Conservation (phyloP, 2,113 vertebrate genomes). For the Dendropsophus ebraccatus region DNA sequence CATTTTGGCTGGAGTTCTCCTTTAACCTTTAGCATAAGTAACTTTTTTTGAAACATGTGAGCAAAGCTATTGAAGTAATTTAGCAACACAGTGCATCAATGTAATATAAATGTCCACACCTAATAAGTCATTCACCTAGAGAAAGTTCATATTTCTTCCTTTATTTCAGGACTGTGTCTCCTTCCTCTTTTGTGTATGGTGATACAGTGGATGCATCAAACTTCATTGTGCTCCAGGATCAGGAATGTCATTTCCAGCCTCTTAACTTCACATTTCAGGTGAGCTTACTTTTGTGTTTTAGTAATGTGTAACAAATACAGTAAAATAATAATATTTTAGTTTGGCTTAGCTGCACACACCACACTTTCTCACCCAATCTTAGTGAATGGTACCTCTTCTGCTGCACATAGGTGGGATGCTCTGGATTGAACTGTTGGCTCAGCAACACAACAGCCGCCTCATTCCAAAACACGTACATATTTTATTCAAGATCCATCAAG, state of each 20-base stretch:
- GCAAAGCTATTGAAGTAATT: neutral
- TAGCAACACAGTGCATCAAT: neutral
- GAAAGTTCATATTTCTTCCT: constrained; percentile 51
- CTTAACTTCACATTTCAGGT: constrained; percentile 97
- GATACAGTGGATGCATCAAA: constrained; percentile 85
- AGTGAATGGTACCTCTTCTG: too few species aligned
- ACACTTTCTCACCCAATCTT: too few species aligned
- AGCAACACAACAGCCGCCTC: too few species aligned
- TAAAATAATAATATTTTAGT: too few species aligned
- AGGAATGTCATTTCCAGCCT: constrained; percentile 91
- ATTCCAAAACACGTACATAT: too few species aligned
- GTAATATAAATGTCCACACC: neutral
- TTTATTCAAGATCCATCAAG: too few species aligned
- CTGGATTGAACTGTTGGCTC: too few species aligned
- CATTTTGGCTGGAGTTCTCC: too few species aligned
- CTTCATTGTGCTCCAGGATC: constrained; percentile 85
- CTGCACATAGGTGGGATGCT: too few species aligned
- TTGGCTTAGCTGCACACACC: neutral
- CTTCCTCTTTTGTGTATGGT: constrained; percentile 90
- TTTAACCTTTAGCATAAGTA: too few species aligned
- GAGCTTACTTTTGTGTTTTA: constrained; percentile 50
- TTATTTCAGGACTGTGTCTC: constrained; percentile 81
- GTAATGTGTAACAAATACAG: neutral
- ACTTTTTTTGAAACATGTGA: neutral
- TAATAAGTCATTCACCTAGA: neutral